phyloP scores from a whole-genome alignment of 2,888 invertebrate genomes.

The Ceratothoa steindachneri region DNA sequence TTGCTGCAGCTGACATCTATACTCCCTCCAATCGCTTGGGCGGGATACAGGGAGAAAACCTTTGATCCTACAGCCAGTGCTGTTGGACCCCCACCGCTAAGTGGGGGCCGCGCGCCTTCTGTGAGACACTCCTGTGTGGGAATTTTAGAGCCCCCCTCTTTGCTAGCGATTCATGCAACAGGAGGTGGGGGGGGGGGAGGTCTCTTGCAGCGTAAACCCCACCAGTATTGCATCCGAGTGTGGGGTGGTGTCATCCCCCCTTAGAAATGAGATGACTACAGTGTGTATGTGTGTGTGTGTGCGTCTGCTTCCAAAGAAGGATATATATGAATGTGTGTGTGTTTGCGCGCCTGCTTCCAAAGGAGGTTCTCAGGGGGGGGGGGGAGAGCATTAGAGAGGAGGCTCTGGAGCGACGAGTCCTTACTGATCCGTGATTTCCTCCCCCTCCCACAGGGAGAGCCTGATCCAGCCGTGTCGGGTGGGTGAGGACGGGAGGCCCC shows the following conservation, averaged over 20 bases:
- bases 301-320: no score
- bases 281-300: not conserved
- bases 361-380: no score
- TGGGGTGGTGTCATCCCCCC: not conserved
- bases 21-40: not conserved
- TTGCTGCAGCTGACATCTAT: not conserved
- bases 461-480: constrained; percentile 81
- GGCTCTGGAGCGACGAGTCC: no score
- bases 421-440: no score
- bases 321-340: no score
- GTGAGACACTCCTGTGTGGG: not conserved
- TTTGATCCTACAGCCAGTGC: not conserved
- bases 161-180: not conserved
- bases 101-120: not conserved
- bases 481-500: constrained; percentile 83
- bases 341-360: no score
- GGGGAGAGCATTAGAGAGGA: no score
- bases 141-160: not conserved
- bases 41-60: not conserved
- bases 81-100: not conserved
- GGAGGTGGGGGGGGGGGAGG: not conserved
- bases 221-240: not conserved
- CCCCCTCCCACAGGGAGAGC: constrained; percentile 65
- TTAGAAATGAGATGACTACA: not conserved
- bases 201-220: not conserved